Evolutionary conservation across 1,140 invertebrate species (phyloP).

Genomic region (Diabrotica undecimpunctata): DNA sequence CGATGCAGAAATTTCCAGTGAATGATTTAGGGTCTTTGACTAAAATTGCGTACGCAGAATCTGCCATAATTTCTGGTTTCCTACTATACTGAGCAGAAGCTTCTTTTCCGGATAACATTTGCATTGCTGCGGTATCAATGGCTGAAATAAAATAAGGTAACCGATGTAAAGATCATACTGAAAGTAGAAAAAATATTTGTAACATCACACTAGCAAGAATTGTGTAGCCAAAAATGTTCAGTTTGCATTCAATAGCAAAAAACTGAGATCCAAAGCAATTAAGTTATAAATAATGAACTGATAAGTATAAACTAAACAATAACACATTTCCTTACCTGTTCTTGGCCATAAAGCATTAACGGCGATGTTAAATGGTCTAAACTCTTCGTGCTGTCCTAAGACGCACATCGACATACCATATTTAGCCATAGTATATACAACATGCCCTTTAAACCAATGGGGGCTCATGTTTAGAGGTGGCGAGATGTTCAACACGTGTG

Average conservation of each 20-base stretch:
- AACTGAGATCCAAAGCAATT: too few relatives aligned
- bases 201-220: too few relatives aligned
- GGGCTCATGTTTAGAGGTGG: conserved; percentile 90
- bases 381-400: conserved; percentile 93
- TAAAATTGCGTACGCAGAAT: conserved; percentile 91
- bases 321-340: conserved; percentile 64
- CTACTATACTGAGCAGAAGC: conserved; percentile 57
- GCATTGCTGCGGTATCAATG: conserved; percentile 93
- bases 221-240: too few relatives aligned
- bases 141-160: conserved; percentile 52
- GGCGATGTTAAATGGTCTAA: conserved; percentile 76
- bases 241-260: too few relatives aligned
- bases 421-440: conserved; percentile 98
- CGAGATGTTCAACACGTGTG: conserved; percentile 94
- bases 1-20: conserved; percentile 92
- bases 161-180: too few relatives aligned
- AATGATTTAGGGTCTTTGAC: conserved; percentile 69
- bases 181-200: too few relatives aligned
- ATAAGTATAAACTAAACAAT: too few relatives aligned
- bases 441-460: conserved; percentile 89
- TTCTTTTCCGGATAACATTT: conserved; percentile 82
- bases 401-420: conserved; percentile 99
- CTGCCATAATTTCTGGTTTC: conserved; percentile 90
- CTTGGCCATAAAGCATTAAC: conserved; percentile 97
- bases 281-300: too few relatives aligned